A percentile compares a stretch with the other conserved stretches of the same genome.
Conservation (phyloP, 1,140 invertebrate species). For the Tribolium madens region DNA sequence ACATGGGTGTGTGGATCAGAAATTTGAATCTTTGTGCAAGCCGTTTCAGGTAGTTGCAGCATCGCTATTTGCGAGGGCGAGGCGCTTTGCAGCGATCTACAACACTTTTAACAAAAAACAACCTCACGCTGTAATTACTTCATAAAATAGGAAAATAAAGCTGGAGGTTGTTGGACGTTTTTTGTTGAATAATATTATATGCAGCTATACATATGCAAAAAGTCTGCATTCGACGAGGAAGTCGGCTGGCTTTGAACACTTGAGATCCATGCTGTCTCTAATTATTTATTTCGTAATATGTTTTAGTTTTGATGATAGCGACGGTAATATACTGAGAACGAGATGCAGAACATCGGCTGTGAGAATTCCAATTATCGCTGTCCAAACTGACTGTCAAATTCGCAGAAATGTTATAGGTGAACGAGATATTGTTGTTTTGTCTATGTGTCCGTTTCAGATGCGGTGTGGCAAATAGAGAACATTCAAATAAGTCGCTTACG, state of each 20-base stretch:
- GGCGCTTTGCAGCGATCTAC: slow-evolving; percentile 1
- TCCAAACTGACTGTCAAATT: slow-evolving; percentile 26
- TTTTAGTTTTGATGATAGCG: slow-evolving; percentile 18
- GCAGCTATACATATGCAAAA: slow-evolving; percentile 9
- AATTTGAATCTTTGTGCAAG: background rate
- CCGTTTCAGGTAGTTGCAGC: background rate
- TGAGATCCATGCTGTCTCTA: background rate
- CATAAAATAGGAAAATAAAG: slow-evolving; percentile 27
- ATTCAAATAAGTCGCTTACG: background rate
- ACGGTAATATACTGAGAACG: background rate
- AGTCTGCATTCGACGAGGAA: slow-evolving; percentile 2
- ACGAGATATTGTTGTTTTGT: background rate
- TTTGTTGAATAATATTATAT: slow-evolving; percentile 2
- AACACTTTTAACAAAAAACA: slow-evolving; percentile 17
- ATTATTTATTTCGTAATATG: slow-evolving; percentile 9
- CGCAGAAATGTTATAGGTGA: slow-evolving; percentile 17
- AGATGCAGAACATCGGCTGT: background rate
- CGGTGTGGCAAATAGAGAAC: background rate
- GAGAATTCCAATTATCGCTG: slow-evolving; percentile 26
- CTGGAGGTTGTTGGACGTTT: background rate
- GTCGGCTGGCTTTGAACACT: slow-evolving; percentile 1
- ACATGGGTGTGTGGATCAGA: background rate
- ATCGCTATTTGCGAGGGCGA: slow-evolving; percentile 7
- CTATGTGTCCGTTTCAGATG: background rate
- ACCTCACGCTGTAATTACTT: slow-evolving; percentile 8